Conservation (phyloP, 2,113 vertebrate species). For the Paracanthobrama guichenoti region DNA sequence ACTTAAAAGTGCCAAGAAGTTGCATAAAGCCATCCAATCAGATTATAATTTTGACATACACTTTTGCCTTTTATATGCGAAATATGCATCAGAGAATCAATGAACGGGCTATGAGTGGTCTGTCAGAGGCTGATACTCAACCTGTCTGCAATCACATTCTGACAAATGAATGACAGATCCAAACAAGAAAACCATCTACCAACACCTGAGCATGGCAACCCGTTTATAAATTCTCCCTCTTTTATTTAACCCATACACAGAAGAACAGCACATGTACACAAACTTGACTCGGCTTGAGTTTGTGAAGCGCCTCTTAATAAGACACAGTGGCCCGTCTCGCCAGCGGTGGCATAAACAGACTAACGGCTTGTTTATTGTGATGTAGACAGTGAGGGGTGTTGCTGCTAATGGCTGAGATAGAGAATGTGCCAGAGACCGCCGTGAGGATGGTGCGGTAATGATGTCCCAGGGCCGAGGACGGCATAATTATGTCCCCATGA, state of each 20-base stretch:
- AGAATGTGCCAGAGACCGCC: slow-evolving; percentile 10
- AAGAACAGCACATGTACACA: not conserved
- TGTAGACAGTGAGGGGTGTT: slow-evolving; percentile 18
- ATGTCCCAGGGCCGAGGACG: slow-evolving; percentile 26
- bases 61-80: not conserved
- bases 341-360: slow-evolving; percentile 11
- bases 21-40: not conserved
- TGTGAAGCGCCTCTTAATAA: slow-evolving; percentile 31
- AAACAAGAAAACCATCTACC: not conserved
- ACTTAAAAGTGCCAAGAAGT: not conserved
- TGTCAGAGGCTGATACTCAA: not conserved
- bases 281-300: not conserved
- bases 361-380: slow-evolving; percentile 27
- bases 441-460: not conserved
- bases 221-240: not conserved
- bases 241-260: not conserved
- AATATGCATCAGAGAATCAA: not conserved
- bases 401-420: slow-evolving; percentile 5
- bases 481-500: slow-evolving; percentile 50
- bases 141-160: not conserved
- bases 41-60: not conserved
- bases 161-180: not conserved
- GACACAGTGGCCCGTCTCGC: not conserved
- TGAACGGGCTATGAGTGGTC: not conserved
- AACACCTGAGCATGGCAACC: slow-evolving; percentile 25